Evolutionary conservation across 2,888 invertebrate genomes (phyloP), one percentile per base, ranked within the genome.

Genomic region (Trichopoda pennipes): DNA sequence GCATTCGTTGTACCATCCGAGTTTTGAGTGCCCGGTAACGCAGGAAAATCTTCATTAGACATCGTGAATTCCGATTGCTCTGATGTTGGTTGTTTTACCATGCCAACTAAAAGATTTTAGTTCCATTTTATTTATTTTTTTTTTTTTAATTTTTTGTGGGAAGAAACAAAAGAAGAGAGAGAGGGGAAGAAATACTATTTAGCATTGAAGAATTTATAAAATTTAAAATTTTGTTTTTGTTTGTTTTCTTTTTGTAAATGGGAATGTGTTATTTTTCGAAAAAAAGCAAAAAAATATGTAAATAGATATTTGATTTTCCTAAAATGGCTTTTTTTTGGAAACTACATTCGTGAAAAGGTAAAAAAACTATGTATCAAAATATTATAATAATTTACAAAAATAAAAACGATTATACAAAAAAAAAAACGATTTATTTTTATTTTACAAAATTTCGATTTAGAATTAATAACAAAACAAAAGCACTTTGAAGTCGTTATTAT

Each of bases 11-110:
- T 89, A 76, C 94, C 94, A 86, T 94, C 94, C 86, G 94, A 93
- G 87, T 93, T 94, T 87, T 96, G 95, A 86, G 97, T 97, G 88
- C 99, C 99, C 85, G 99, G 99, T 90, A 99, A 93, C 91, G 99
- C 99, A 87, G 99, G 99, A 92, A 99, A 99, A 93, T 99, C 99
- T 93, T 99, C 99, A 88, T 96, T 97, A 88, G 98, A 98, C 95
- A 99, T 99, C 89, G 97, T 96, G 92, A 98, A 98, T 92, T 98
- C 97, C 85, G 95, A 96, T 89, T 97, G 94, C 92, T 97, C 97
- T 66, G 96, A 94, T 89, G 96, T 96, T 85, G 97, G 97, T 92
- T 97, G 97, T 92, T 98, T 98, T 87, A 97, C 97, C 97, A 97
- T 97, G 90, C 97, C 97, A 92, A 97, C 96, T 96, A 76, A 63